Percentiles rank a stretch among this genome's conserved stretches.
Conservation (phyloP, 2,888 invertebrate species). For the Acrobasis consociella region DNA sequence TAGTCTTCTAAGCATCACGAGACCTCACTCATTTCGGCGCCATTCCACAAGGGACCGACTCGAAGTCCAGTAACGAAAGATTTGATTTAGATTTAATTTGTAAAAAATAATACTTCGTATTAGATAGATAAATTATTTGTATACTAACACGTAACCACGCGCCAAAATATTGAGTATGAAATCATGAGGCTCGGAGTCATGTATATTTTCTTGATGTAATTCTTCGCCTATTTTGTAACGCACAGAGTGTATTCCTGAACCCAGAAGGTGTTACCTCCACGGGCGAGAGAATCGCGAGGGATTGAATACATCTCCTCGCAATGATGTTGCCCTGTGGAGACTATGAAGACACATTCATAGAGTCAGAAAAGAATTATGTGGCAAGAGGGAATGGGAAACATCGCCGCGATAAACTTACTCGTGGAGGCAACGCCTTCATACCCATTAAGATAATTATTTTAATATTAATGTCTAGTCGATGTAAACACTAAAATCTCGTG, state of each 20-base stretch:
- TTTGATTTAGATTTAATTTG: conserved; percentile 57
- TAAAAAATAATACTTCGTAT: conserved; percentile 54
- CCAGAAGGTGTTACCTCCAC: no score
- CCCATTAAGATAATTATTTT: conserved; percentile 24
- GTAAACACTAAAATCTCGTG: conserved; percentile 37
- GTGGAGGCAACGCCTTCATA: conserved; percentile 14
- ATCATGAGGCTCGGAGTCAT: conserved; percentile 3
- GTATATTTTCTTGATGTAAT: conserved; percentile 24
- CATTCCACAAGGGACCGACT: conserved; percentile 34
- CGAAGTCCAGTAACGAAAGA: conserved; percentile 51
- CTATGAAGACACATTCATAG: no score
- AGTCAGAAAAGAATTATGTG: no score
- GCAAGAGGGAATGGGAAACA: no score
- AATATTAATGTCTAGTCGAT: conserved; percentile 33
- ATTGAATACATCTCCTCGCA: no score
- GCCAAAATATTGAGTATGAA: conserved; percentile 25
- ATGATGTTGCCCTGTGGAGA: no score
- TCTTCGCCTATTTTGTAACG: conserved; percentile 26
- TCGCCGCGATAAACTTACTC: no score
- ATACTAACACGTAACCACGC: conserved; percentile 29
- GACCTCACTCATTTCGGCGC: background rate
- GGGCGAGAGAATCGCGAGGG: no score
- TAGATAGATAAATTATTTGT: conserved; percentile 59
- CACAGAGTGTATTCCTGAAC: conserved; percentile 44
- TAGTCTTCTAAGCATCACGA: background rate